Evolutionary conservation across 37 sponge, comb jelly and placozoan genomes (phyloP).

Genomic region (Crambe crambe): DNA sequence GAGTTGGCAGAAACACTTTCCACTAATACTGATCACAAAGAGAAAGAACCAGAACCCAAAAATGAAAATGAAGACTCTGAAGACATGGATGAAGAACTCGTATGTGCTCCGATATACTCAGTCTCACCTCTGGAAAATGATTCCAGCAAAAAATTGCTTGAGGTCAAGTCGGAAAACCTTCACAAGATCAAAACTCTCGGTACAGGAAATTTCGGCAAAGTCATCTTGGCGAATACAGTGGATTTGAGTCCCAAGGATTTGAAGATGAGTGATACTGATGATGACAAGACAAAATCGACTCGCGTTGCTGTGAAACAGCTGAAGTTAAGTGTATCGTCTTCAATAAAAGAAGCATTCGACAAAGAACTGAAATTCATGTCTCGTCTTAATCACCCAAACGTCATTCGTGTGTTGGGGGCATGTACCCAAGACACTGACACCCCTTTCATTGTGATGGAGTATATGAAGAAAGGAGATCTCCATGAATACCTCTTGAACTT

Average conservation of each 20-base stretch:
- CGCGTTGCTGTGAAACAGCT: constrained; percentile 68
- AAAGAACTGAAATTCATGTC: constrained; percentile 83
- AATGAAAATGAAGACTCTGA: no score
- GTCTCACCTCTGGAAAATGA: neutral
- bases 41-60: neutral
- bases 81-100: neutral
- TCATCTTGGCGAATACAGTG: constrained; percentile 49
- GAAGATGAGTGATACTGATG: constrained; percentile 15
- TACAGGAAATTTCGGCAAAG: constrained; percentile 64
- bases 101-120: constrained; percentile 37
- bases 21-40: no score
- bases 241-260: constrained; percentile 52
- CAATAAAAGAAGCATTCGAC: constrained; percentile 27
- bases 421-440: constrained; percentile 31
- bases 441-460: constrained; percentile 73
- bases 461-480: constrained; percentile 74
- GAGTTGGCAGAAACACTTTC: no score
- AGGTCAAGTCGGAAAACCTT: constrained; percentile 28
- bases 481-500: constrained; percentile 51
- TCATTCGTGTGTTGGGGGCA: constrained; percentile 68
- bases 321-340: neutral
- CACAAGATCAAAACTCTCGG: constrained; percentile 42
- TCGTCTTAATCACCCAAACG: constrained; percentile 70
- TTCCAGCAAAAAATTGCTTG: neutral
- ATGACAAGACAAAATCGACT: constrained; percentile 12